Evolutionary conservation across 2,888 invertebrate genomes (phyloP).

Genomic region (Cantharis rufa): DNA sequence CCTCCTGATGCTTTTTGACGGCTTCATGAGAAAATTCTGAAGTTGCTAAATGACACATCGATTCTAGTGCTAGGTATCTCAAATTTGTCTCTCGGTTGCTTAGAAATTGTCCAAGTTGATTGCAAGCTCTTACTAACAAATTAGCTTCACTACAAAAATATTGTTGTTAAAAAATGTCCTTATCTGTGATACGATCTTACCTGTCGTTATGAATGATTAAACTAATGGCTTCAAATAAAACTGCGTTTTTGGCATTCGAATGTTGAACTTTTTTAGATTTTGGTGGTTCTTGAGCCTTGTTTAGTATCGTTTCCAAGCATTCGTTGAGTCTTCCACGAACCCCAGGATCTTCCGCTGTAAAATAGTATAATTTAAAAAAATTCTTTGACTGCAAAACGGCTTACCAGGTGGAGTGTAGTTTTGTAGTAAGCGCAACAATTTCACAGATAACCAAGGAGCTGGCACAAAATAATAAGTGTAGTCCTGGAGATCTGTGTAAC

Average conservation of each 20-base stretch:
- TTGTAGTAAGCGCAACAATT: slow-evolving; percentile 91
- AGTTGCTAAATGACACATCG: slow-evolving; percentile 98
- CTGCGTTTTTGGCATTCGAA: slow-evolving; percentile 99
- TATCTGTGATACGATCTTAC: slow-evolving; percentile 41
- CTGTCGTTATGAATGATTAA: slow-evolving; percentile 98
- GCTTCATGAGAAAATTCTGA: slow-evolving; percentile 99
- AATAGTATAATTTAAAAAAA: neutral
- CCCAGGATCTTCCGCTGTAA: slow-evolving; percentile 85
- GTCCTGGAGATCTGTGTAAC: slow-evolving; percentile 98
- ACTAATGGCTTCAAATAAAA: slow-evolving; percentile 99
- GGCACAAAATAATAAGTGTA: slow-evolving; percentile 99
- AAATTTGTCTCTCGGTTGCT: slow-evolving; percentile 97
- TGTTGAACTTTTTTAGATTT: slow-evolving; percentile 99
- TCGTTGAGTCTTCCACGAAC: slow-evolving; percentile 95
- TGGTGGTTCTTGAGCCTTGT: slow-evolving; percentile 99
- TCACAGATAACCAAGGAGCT: slow-evolving; percentile 99
- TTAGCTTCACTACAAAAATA: slow-evolving; percentile 78
- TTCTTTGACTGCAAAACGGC: neutral
- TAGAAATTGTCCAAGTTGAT: slow-evolving; percentile 97
- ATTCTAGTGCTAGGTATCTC: slow-evolving; percentile 95
- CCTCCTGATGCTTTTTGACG: slow-evolving; percentile 99
- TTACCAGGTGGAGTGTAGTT: slow-evolving; percentile 95
- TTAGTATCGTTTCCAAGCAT: slow-evolving; percentile 96
- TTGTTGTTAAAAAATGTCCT: neutral
- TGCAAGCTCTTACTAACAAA: slow-evolving; percentile 95